These are phyloP conservation scores for Pao palembangensis DNA, from an alignment of 2,113 vertebrate species.

Conservation along the genomic window DNA sequence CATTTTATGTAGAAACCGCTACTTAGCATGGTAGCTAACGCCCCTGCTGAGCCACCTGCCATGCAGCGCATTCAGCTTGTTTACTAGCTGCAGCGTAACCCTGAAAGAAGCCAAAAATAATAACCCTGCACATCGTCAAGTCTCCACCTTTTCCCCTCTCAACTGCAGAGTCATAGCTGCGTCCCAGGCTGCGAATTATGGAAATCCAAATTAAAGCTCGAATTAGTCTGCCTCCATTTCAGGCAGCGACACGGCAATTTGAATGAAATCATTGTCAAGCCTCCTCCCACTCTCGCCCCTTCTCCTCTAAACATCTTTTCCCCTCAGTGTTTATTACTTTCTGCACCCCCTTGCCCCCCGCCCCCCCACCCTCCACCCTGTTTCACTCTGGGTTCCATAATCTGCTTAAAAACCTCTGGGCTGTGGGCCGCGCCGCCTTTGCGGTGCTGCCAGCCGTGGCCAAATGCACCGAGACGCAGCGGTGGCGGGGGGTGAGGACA, in stretches of 20 bases:
- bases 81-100: no score
- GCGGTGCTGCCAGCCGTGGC: constrained; percentile 54
- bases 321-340: constrained; percentile 42
- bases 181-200: constrained; percentile 20
- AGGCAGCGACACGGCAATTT: constrained; percentile 44
- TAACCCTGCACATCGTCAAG: background rate
- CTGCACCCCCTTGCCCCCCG: background rate
- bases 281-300: constrained; percentile 16
- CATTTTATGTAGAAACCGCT: no score
- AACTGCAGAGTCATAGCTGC: background rate
- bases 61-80: no score
- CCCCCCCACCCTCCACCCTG: no score
- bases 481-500: constrained; percentile 15
- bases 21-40: no score
- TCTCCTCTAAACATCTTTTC: constrained; percentile 30
- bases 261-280: constrained; percentile 49
- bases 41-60: no score
- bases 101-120: no score
- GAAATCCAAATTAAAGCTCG: constrained; percentile 38
- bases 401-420: constrained; percentile 62
- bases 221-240: constrained; percentile 51
- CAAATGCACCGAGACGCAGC: constrained; percentile 55
- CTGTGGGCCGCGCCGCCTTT: constrained; percentile 47
- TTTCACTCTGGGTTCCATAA: constrained; percentile 40
- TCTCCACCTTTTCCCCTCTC: background rate